A percentile compares a stretch with the other conserved stretches of the same genome.
Conservation (phyloP, 2,113 vertebrate species). For the Nothobranchius furzeri region DNA sequence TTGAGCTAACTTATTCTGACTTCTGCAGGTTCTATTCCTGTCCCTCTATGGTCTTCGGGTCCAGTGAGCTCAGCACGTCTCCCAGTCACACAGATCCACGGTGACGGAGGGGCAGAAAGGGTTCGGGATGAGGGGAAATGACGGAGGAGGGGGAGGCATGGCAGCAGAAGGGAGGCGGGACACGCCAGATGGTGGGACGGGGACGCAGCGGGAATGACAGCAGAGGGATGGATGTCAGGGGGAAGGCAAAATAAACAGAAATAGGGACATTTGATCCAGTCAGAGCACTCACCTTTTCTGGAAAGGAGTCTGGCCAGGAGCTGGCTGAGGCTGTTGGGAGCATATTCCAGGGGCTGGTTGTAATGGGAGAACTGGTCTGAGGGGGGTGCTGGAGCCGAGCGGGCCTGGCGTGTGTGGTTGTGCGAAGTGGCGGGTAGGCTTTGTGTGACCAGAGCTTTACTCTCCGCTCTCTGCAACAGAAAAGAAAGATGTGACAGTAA, state of each 20-base stretch:
- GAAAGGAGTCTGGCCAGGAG: constrained; percentile 75
- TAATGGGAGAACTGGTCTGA: constrained; percentile 48
- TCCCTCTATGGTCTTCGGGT: constrained; percentile 3
- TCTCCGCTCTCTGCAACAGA: constrained; percentile 39
- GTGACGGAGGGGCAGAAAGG: constrained; percentile 28
- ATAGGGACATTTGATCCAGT: not conserved
- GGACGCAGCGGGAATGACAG: constrained; percentile 48
- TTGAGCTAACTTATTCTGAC: constrained; percentile 22
- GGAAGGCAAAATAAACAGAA: constrained; percentile 22
- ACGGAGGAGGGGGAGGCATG: constrained; percentile 14
- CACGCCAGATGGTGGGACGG: constrained; percentile 62
- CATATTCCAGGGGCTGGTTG: constrained; percentile 46
- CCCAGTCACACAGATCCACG: constrained; percentile 23
- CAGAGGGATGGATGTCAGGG: constrained; percentile 20
- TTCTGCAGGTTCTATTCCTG: constrained; percentile 26
- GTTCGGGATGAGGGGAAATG: constrained; percentile 10
- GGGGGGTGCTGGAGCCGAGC: constrained; percentile 60
- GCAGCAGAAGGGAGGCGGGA: constrained; percentile 44
- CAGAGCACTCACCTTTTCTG: constrained; percentile 72
- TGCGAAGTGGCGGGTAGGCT: constrained; percentile 24
- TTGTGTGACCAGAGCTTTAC: constrained; percentile 40
- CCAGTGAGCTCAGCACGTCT: constrained; percentile 52
- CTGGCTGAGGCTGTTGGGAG: constrained; percentile 65
- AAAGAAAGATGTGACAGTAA: not conserved
- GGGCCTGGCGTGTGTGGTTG: constrained; percentile 66